phyloP scores from a whole-genome alignment of 2,888 invertebrate species.

The Flabesymbios commensalis region DNA sequence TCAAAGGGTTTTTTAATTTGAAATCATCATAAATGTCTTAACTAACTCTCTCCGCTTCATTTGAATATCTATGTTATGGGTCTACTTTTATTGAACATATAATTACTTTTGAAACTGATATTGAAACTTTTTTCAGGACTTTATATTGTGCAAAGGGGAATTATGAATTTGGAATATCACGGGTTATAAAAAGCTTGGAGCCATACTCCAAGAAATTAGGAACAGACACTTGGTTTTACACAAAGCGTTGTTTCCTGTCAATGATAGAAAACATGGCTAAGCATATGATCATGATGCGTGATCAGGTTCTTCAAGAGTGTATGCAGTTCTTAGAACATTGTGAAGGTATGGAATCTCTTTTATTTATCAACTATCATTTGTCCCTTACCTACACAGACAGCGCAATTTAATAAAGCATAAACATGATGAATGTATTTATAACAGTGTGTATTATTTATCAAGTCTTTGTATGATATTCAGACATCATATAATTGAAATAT shows the following conservation, averaged over 20 bases:
- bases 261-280: constrained; percentile 87
- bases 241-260: constrained; percentile 93
- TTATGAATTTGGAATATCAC: constrained; percentile 96
- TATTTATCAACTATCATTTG: no score
- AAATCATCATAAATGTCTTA: background rate
- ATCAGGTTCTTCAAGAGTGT: constrained; percentile 3
- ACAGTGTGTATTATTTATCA: no score
- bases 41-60: background rate
- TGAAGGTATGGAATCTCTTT: constrained; percentile 8
- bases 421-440: no score
- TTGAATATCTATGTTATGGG: no score
- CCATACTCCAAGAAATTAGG: constrained; percentile 93
- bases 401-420: no score
- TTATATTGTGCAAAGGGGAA: constrained; percentile 73
- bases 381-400: no score
- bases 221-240: constrained; percentile 98
- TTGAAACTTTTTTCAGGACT: constrained; percentile 72
- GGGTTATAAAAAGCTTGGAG: constrained; percentile 94
- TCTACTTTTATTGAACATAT: no score
- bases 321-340: constrained; percentile 6
- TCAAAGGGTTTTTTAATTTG: no score
- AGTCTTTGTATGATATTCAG: no score
- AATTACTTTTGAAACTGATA: background rate
- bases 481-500: no score
- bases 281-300: constrained; percentile 74